phyloP scores from a whole-genome alignment of 1,140 invertebrate genomes.

The Lanistes nyassanus region DNA sequence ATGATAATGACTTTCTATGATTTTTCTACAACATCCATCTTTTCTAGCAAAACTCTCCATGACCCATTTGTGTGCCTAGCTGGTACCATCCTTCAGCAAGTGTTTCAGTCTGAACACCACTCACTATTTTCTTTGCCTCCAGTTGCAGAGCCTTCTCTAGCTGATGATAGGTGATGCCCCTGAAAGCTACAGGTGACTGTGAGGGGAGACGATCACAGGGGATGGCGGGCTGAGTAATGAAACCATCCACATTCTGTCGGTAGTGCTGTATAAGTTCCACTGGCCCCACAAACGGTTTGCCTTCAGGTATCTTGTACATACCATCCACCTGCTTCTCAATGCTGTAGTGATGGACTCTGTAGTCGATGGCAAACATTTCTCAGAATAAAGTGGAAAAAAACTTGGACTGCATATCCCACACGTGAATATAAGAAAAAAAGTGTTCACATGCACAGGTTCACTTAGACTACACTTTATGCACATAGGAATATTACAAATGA shows the following conservation, averaged over 20 bases:
- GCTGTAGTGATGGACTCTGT: slow-evolving; percentile 64
- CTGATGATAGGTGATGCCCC: slow-evolving; percentile 66
- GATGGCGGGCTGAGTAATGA: slow-evolving; percentile 59
- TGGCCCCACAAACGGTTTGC: slow-evolving; percentile 59
- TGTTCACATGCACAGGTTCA: too few species aligned
- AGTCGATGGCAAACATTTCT: slow-evolving; percentile 6
- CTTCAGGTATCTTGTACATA: slow-evolving; percentile 59
- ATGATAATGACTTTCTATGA: too few species aligned
- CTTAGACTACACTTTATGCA: too few species aligned
- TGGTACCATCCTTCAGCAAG: too few species aligned
- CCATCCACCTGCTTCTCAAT: slow-evolving; percentile 65
- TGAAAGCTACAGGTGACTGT: slow-evolving; percentile 64
- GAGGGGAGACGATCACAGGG: slow-evolving; percentile 62
- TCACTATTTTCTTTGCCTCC: slow-evolving; percentile 56
- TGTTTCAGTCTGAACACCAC: too few species aligned
- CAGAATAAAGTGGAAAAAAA: too few species aligned
- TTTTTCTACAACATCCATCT: too few species aligned
- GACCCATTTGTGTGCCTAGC: too few species aligned
- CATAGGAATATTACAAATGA: too few species aligned
- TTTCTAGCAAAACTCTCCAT: too few species aligned
- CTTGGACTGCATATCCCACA: too few species aligned
- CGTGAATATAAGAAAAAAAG: too few species aligned
- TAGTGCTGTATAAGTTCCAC: slow-evolving; percentile 64
- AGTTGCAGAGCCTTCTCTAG: slow-evolving; percentile 62
- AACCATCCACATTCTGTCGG: slow-evolving; percentile 52